Evolutionary conservation across 2,797 vertebrate genomes (phyloP).

Genomic region (Apodemus agrarius): DNA sequence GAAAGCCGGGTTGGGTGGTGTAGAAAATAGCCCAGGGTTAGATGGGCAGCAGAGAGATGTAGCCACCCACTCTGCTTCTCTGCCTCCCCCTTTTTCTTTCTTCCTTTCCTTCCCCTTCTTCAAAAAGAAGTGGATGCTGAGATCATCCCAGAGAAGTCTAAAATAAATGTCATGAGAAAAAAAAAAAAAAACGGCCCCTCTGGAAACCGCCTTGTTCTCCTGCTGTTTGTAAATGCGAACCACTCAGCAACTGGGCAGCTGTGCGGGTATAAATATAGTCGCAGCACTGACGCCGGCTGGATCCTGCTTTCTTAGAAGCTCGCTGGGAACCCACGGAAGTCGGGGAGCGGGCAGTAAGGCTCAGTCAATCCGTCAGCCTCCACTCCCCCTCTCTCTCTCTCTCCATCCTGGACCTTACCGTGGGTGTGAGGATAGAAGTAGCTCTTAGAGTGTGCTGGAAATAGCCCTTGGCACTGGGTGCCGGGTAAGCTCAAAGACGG

Average conservation of each 20-base stretch:
- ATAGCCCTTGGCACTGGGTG: slow-evolving; percentile 64
- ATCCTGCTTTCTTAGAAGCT: slow-evolving; percentile 73
- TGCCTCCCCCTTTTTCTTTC: neutral
- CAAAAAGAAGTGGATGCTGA: slow-evolving; percentile 75
- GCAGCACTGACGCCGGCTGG: slow-evolving; percentile 66
- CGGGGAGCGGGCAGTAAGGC: slow-evolving; percentile 72
- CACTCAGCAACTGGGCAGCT: slow-evolving; percentile 77
- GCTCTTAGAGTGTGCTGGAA: slow-evolving; percentile 61
- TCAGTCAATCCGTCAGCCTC: neutral
- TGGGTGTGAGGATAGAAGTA: slow-evolving; percentile 62
- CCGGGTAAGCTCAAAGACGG: slow-evolving; percentile 60
- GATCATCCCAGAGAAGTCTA: slow-evolving; percentile 74
- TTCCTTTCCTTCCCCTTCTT: neutral
- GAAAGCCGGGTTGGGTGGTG: neutral
- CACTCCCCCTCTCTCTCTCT: neutral
- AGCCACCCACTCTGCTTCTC: slow-evolving; percentile 9
- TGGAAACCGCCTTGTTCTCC: slow-evolving; percentile 70
- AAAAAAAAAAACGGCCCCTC: slow-evolving; percentile 61
- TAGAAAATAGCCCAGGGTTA: neutral
- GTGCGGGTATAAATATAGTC: slow-evolving; percentile 78
- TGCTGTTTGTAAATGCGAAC: slow-evolving; percentile 75
- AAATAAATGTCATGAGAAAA: slow-evolving; percentile 72
- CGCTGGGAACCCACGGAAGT: slow-evolving; percentile 75
- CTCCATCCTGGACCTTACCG: slow-evolving; percentile 49
- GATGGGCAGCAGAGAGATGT: neutral